Conservation (phyloP, 2,888 invertebrate species). For the Volucella bombylans region DNA sequence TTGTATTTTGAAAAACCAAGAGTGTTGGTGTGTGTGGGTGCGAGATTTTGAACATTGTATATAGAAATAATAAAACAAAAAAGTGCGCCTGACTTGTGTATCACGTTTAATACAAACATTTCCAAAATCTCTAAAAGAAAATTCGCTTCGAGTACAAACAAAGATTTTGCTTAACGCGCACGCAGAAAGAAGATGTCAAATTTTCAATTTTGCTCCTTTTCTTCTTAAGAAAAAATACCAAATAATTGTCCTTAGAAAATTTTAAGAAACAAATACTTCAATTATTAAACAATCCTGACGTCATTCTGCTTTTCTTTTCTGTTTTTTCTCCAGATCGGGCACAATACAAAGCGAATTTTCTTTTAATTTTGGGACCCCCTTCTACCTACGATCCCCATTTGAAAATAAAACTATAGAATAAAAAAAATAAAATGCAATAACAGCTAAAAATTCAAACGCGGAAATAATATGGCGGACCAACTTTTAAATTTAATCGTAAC, state of each 20-base stretch:
- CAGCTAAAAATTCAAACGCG: not conserved
- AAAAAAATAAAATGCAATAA: constrained; percentile 37
- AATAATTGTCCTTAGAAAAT: constrained; percentile 24
- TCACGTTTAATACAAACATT: not conserved
- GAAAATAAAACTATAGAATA: not conserved
- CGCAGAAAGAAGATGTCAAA: constrained; percentile 44
- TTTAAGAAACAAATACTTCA: constrained; percentile 36
- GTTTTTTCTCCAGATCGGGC: constrained; percentile 70
- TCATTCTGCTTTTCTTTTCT: constrained; percentile 68
- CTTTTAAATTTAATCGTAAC: constrained; percentile 63
- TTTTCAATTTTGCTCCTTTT: constrained; percentile 59
- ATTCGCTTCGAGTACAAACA: constrained; percentile 55
- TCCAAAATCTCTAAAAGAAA: constrained; percentile 57
- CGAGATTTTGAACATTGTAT: too few species aligned
- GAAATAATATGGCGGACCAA: constrained; percentile 61
- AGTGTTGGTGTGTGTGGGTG: too few species aligned
- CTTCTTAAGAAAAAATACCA: constrained; percentile 9
- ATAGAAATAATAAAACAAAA: too few species aligned
- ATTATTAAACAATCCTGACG: constrained; percentile 61
- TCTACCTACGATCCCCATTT: not conserved
- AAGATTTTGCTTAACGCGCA: not conserved
- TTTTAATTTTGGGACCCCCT: constrained; percentile 67
- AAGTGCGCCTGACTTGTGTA: not conserved
- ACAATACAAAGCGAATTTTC: constrained; percentile 71
- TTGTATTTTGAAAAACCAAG: too few species aligned